A percentile compares a stretch with the other conserved stretches of the same genome.
phyloP scores from a whole-genome alignment of 2,113 vertebrate genomes.

The Myiopsitta monachus region DNA sequence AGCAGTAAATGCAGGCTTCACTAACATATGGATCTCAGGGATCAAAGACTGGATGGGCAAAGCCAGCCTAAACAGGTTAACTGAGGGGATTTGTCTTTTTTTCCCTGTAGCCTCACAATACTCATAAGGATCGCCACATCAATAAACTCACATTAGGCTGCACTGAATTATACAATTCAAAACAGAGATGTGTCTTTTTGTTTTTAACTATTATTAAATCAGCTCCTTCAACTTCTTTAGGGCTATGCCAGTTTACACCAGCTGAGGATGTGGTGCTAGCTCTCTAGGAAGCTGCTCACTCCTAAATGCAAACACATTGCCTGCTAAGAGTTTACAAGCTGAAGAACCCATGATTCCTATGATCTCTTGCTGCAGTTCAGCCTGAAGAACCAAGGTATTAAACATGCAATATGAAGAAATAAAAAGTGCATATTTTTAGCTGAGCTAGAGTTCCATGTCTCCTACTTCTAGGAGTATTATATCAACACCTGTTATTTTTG shows the following conservation, averaged over 20 bases:
- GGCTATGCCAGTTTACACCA: not conserved
- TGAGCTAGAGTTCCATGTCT: not conserved
- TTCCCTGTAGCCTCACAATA: not conserved
- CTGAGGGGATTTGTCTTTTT: not conserved
- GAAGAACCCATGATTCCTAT: not conserved
- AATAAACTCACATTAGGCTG: not conserved
- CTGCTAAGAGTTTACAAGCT: not conserved
- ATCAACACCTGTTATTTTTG: conserved; percentile 41
- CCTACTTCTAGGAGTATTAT: not conserved
- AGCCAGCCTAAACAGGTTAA: not conserved
- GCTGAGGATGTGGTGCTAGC: not conserved
- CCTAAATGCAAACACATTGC: conserved; percentile 41
- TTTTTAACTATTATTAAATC: not conserved
- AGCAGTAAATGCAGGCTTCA: not conserved
- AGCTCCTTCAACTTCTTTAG: not conserved
- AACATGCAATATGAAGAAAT: not conserved
- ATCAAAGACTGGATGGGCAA: not conserved
- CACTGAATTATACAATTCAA: not conserved
- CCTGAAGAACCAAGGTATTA: not conserved
- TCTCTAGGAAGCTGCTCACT: not conserved
- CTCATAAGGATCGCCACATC: not conserved
- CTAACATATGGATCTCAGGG: not conserved
- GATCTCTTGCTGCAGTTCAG: not conserved
- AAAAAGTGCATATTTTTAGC: not conserved
- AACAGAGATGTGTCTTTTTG: not conserved